Evolutionary conservation across 2,888 invertebrate species (phyloP), one percentile per base, ranked within the genome.

Genomic region (Dexiosoma caninum): DNA sequence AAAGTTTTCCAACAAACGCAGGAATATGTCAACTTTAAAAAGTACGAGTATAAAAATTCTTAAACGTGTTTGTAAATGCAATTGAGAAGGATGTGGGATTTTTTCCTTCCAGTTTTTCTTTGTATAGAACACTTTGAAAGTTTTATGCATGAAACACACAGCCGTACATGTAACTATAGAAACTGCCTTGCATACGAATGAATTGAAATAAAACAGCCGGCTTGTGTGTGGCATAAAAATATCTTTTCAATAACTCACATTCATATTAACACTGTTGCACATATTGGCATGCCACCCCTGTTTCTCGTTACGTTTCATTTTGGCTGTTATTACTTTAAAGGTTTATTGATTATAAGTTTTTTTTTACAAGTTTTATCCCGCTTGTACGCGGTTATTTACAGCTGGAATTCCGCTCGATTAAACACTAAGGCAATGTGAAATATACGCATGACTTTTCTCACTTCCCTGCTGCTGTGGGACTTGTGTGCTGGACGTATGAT

Each of bases 371-470:
- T 66, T 81, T 75, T 70, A 78, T 78, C 55, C 78, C 67, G 71
- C 74, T 78, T 67, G 74, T 75, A 67, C 66, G 66, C 74, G 78
- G 53, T 82, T 83, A 82, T 81, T 83, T 84, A 82, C 82, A 82
- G 81, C 78, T 80, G 84, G 83, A 83, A 81, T 84, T 84, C 84
- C 80, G 83, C 82, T 84, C 84, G 84, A 83, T 84, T 84, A 84
- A 83, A 64, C 84, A 80, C 75, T 67, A 75, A 71, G 80, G 74
- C 72, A 67, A 71, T 75, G 60, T 76, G 72, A 75, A 72, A 76
- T 78, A 55, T 78, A 59, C 72, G 78, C 66, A 70, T 83, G 81
- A 83, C 83, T 83, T 83, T 81, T 83, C 80, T 72, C 81, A 83
- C 83, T 81, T 78, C 32, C 67, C 55, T 35, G 16, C 55, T 35